Evolutionary conservation across 2,113 vertebrate species (phyloP), one percentile per base, ranked within the genome.

Genomic region (Callipepla squamata): DNA sequence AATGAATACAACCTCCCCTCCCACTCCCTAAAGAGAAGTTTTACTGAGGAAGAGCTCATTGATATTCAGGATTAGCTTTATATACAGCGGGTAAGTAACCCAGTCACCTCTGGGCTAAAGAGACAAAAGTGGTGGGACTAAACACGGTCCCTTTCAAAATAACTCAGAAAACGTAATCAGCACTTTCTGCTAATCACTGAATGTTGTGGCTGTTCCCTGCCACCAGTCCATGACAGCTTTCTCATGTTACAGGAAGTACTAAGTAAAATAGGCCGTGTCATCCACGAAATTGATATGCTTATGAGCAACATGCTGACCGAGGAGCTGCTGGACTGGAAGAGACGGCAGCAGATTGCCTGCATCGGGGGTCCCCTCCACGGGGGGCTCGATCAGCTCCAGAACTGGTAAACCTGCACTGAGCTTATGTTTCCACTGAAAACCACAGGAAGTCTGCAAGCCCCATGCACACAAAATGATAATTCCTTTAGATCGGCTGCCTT

Each of bases 241-340:
- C 70, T 74, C 79, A 84, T 78, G 80, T 84, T 85, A 2, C 85
- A 99, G 99, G 99, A 99, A 94, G 98, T 98, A 12, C 98, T 99
- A 89, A 97, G 97, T 67, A 99, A 99, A 96, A 98, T 99, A 95
- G 98, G 97, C 12, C 98, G 98, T 18, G 98, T 99, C 85, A 98
- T 99, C 78, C 98, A 98, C 47, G 99, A 99, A 93, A 98, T 98
- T 0, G 99, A 99, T 18, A 92, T 98, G 73, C 94, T 99, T n/a
- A 96, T 98, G 97, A 98, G 96, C 86, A 98, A 97, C 91, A 97
- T 98, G 97, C 98, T 99, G 61, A 97, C 94, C 26, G 98, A 98
- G 10, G 99, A 99, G 95, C 97, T 99, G 59, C 98, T 98, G 61
- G 99, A 99, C 93, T 99, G 99, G 99, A 99, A 99, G 90, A 98